phyloP scores from a whole-genome alignment of 2,113 vertebrate species.

The Mustelus asterias region DNA sequence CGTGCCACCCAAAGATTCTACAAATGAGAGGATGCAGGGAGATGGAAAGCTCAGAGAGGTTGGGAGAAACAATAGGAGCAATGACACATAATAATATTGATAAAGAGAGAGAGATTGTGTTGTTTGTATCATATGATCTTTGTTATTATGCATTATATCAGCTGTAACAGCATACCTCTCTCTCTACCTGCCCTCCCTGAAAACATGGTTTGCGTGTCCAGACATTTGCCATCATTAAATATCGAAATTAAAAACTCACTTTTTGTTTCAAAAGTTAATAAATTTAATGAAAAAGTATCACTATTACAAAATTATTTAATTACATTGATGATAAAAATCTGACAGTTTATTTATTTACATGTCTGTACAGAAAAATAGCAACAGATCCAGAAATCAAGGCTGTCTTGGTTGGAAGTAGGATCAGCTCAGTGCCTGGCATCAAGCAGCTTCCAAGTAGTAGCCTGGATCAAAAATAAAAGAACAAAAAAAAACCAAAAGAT shows the following conservation, averaged over 20 bases:
- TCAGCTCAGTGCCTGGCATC: not conserved
- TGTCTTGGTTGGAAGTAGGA: too few species aligned
- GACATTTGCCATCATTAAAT: not conserved
- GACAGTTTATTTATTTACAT: conserved; percentile 28
- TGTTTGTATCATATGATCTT: not conserved
- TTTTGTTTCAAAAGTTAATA: not conserved
- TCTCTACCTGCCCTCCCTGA: not conserved
- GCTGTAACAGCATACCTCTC: not conserved
- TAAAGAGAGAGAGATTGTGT: not conserved
- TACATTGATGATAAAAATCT: conserved; percentile 18
- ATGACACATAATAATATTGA: not conserved
- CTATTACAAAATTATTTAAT: not conserved
- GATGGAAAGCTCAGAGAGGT: not conserved
- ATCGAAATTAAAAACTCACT: not conserved
- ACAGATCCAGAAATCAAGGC: not conserved
- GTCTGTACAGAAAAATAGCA: not conserved
- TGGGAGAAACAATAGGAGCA: not conserved
- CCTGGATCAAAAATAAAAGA: not conserved
- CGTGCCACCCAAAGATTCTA: not conserved
- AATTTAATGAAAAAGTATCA: not conserved
- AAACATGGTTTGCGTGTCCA: not conserved
- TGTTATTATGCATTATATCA: not conserved
- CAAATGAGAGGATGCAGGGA: not conserved
- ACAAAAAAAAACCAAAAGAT: not conserved
- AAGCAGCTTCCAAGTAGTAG: not conserved